Base-by-base conservation (phyloP, 1,140 invertebrate species). In the Octopus sinensis region DNA sequence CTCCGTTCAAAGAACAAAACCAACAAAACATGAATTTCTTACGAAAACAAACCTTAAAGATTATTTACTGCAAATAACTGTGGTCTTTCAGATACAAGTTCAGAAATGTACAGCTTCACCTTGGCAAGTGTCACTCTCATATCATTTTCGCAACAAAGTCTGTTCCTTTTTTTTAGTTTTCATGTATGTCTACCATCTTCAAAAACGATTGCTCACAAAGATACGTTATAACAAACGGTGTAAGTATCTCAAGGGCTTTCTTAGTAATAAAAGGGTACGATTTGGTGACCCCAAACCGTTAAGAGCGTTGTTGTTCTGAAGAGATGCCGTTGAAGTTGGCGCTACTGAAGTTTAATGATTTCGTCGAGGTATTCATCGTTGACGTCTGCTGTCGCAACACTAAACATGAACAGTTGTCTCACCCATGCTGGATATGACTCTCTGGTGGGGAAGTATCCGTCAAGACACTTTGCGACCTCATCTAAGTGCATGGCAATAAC, bases 161-260 rank as follows among this genome's bases (percentile, higher is more conserved):
- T 68, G 62, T 68, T 68, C 62, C 62, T 68, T 68, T 68, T 68
- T n/a, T 68, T 68, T n/a, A n/a, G 62, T 68, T 68, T 68, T 68
- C n/a, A 68, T 68, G 62, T 68, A 9, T n/a, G n/a, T 9, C 62
- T 10, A 10, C 62, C 62, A 1, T 68, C 62, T 3, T n/a, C 30
- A 2, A 3, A 68, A 68, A 68, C 1, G 1, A 68, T 68, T 68
- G 3, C 62, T 68, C 62, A 3, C 62, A 43, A 68, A 68, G 62
- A 68, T 68, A 68, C n/a, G 62, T 68, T 68, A 3, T 68, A 68
- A 3, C 62, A 68, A 68, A 68, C n/a, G 62, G 62, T 68, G n/a
- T 68, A 68, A 68, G n/a, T 13, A 68, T 13, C 30, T 68, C 62
- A 12, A 68, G 3, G 1, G 62, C 62, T 68, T 68, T 68, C 62